Base-by-base conservation (phyloP, 2,888 invertebrate genomes). In the Himalopsyche kuldschensis region DNA sequence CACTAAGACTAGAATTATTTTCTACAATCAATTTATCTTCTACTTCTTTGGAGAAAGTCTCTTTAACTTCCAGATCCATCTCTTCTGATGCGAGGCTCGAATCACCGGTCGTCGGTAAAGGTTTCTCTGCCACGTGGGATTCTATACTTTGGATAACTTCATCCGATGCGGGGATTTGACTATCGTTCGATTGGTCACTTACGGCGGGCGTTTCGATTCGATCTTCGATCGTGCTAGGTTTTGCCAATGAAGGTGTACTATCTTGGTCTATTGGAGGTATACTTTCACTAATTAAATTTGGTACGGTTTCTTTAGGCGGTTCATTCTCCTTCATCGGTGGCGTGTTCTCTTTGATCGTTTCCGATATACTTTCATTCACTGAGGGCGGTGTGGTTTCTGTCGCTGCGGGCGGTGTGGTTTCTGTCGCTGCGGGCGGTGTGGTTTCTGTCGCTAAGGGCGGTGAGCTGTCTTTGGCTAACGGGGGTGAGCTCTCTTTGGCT, bases 41-140 rank as follows among this genome's bases (percentile, higher is more conserved):
- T 31, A 83, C 46, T 48, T 83, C 83, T 30, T 76, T 80, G 47
- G 83, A 30, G 24, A 80, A 83, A n/a, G 5, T 55, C 15, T 81
- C 77, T 8, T n/a, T 80, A 31, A n/a, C 75, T 17, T 41, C 30
- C 30, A 32, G 10, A 2, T 48, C 79, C n/a, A 79, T 47, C 8
- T 75, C 32, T 76, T 79, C 24, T 27, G 27, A 69, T 30, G 30
- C 30, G 30, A 27, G 27, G 75, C 46, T 79, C 24, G 79, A 75
- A 32, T 35, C 30, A 31, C 24, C 75, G 8, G 31, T 41, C 41
- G 24, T 5, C 11, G 41, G 32, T n/a, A 41, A 1, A 41, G 27
- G 24, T 76, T 35, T 8, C n/a, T 76, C 76, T 76, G 10, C 32
- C 32, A 48, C 11, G 1, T 48, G 10, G 27, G 78, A 32, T 78